Percentiles rank a stretch among this genome's conserved stretches.
These are phyloP conservation scores for Exaiptasia diaphana DNA, from an alignment of 64 coral and sea anemone genomes.

Conservation along the genomic window DNA sequence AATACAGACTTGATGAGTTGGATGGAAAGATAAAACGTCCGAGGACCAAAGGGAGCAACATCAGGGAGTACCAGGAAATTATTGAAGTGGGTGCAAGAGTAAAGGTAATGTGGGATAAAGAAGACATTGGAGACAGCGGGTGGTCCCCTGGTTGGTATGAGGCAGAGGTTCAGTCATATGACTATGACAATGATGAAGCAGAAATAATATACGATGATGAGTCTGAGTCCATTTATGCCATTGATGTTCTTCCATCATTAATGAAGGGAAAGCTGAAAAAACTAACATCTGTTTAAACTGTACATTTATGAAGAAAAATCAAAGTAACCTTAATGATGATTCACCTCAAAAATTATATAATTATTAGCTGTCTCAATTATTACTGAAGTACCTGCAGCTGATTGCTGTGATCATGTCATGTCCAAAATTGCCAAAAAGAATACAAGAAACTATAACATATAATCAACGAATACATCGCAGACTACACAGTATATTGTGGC, in stretches of 20 bases:
- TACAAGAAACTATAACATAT: no score
- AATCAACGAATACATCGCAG: no score
- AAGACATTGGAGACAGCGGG: constrained; percentile 5
- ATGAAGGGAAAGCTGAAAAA: neutral
- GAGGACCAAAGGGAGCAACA: neutral
- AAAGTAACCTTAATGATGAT: no score
- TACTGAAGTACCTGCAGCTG: no score
- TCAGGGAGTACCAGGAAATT: constrained; percentile 20
- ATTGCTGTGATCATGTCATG: no score
- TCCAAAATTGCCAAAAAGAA: no score
- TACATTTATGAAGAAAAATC: no score
- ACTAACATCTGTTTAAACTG: no score
- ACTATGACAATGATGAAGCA: constrained; percentile 19
- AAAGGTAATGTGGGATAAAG: constrained; percentile 4
- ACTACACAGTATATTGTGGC: no score
- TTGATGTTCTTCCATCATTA: neutral
- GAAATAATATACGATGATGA: constrained; percentile 9
- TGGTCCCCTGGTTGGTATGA: constrained; percentile 17
- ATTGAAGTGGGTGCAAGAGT: constrained; percentile 1
- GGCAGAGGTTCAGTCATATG: constrained; percentile 25
- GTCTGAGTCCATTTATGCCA: neutral
- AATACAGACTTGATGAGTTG: constrained; percentile 13
- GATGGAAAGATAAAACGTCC: constrained; percentile 20
- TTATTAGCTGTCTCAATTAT: no score
- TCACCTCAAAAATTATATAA: no score